Evolutionary conservation across 2,113 vertebrate species (phyloP), one percentile per base, ranked within the genome.

Genomic region (Cottus gobio): DNA sequence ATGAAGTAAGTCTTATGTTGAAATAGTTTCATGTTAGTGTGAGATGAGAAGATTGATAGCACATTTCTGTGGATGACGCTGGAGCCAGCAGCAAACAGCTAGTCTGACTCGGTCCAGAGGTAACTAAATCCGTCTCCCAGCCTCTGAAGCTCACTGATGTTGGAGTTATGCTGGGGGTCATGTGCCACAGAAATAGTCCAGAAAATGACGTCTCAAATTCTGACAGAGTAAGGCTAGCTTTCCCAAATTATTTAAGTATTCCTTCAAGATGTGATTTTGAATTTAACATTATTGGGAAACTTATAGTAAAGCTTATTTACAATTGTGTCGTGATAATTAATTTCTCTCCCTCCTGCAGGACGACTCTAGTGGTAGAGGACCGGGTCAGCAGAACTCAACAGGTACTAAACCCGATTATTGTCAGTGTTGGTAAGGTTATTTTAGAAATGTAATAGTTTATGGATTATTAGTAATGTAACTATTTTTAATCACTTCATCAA

Each of bases 321-420:
- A 70, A 7, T 22, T 68, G 15, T 42, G 3, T n/a, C 2, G 9
- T 67, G 2, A n/a, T 24, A 2, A 30, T 54, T 18, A 3, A 22
- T 60, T 7, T 56, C 20, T 75, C 11, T 76, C 37, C 54, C 20
- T 61, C 13, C 82, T 88, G 24, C 83, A 99, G 98, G 98, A 99
- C 65, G 98, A 99, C 78, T 94, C 96, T 65, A 96, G 95, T 87
- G 95, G 96, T 87, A 97, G 97, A 87, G 96, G 96, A 89, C 94
- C 84, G 20, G 90, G 90, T 76, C 88, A 96, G 77, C 91, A 97
- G 83, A 99, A 96, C 91, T 96, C 96, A 50, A 95, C 96, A 96
- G 96, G 96, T 97, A 93, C 68, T 60, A 12, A 68, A 39, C 7
- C 30, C 20, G 1, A 64, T 34, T 3, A 54, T 30, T 26, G 10